phyloP scores from a whole-genome alignment of 2,888 invertebrate species.

The Hirudinaria manillensis region DNA sequence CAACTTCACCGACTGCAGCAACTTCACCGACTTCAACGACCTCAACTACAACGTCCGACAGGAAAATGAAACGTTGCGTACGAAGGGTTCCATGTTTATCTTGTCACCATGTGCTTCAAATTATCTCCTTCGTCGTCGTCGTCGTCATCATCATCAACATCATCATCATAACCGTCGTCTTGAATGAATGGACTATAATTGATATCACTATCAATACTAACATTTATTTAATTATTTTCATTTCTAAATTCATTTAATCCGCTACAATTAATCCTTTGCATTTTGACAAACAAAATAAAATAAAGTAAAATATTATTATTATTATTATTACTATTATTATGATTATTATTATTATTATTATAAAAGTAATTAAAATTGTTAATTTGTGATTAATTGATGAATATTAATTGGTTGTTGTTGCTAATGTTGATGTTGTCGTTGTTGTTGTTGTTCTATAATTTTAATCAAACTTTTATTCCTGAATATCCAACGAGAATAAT shows the following conservation, averaged over 20 bases:
- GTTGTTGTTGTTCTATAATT: too few species aligned
- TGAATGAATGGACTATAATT: background rate
- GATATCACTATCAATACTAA: background rate
- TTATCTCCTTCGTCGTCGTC: constrained; percentile 26
- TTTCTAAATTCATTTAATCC: background rate
- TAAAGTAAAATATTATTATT: too few species aligned
- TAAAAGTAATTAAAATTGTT: too few species aligned
- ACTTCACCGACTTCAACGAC: background rate
- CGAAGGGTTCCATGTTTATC: background rate
- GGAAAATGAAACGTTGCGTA: background rate
- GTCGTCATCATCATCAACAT: constrained; percentile 30
- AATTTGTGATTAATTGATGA: too few species aligned
- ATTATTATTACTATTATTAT: too few species aligned
- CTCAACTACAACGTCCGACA: background rate
- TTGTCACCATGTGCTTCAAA: background rate
- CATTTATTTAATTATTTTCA: background rate
- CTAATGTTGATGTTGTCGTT: too few species aligned
- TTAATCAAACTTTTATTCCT: too few species aligned
- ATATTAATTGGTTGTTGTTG: too few species aligned
- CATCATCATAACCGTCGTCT: constrained; percentile 31
- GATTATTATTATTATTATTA: too few species aligned
- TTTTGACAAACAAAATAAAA: too few species aligned
- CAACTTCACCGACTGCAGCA: constrained; percentile 3
- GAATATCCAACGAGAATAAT: too few species aligned
- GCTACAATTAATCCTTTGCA: too few species aligned